Percentiles rank a stretch among this genome's conserved stretches.
Conservation (phyloP, 2,797 vertebrate genomes). For the Manis pentadactyla region DNA sequence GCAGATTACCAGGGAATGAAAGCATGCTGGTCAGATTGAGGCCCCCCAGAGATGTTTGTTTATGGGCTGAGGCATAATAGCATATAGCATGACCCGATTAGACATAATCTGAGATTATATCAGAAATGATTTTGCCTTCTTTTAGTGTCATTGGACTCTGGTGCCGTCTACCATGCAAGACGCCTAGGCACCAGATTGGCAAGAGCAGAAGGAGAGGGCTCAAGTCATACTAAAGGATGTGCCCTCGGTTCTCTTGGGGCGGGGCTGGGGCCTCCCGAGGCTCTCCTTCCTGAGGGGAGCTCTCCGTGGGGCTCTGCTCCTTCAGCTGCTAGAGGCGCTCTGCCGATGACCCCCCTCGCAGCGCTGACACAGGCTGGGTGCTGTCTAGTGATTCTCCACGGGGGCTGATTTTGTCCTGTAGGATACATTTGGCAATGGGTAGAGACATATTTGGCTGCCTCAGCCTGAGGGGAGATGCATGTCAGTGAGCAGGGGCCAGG, state of each 20-base stretch:
- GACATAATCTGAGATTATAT: not conserved
- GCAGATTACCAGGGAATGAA: not conserved
- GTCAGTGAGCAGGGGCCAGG: not conserved
- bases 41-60: not conserved
- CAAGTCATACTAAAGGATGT: accelerated
- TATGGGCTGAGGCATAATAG: not conserved
- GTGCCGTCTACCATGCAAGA: not conserved
- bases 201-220: not conserved
- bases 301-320: not conserved
- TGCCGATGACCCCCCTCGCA: not conserved
- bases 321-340: not conserved
- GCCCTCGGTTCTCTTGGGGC: not conserved
- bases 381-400: not conserved
- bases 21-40: not conserved
- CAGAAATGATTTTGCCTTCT: not conserved
- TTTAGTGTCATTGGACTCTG: not conserved
- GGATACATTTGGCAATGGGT: not conserved
- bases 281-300: not conserved
- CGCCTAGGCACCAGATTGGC: too few relatives aligned
- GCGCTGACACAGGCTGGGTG: not conserved
- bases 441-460: not conserved
- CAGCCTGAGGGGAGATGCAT: not conserved
- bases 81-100: not conserved
- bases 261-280: not conserved
- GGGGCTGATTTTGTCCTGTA: not conserved